Conservation (phyloP, 2,797 vertebrate species). For the Adelosebastes latens region DNA sequence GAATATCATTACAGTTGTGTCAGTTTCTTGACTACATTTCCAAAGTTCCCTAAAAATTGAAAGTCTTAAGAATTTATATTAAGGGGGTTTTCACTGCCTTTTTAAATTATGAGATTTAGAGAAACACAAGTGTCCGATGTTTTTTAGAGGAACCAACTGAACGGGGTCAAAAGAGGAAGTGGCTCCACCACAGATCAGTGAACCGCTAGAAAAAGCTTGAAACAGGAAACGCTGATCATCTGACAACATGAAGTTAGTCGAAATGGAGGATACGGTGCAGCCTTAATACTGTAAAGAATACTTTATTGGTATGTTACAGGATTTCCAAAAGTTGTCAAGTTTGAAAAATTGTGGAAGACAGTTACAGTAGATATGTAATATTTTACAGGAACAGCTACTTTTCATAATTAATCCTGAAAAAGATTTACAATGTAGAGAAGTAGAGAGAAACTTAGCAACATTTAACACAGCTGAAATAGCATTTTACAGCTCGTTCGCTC, state of each 20-base stretch:
- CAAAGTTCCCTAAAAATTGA: background rate
- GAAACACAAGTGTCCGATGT: background rate
- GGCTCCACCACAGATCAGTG: slow-evolving; percentile 2
- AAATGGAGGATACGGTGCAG: background rate
- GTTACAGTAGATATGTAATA: background rate
- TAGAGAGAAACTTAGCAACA: background rate
- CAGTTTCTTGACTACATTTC: background rate
- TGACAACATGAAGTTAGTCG: background rate
- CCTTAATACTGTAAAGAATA: background rate
- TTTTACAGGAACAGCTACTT: background rate
- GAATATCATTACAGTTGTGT: background rate
- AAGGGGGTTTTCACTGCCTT: background rate
- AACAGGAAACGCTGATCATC: slow-evolving; percentile 37
- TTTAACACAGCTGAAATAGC: background rate
- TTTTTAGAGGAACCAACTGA: slow-evolving; percentile 1
- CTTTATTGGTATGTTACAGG: slow-evolving; percentile 5
- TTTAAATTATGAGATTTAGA: background rate
- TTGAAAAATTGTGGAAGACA: background rate
- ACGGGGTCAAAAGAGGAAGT: slow-evolving; percentile 57
- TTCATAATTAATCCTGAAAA: background rate
- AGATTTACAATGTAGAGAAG: background rate
- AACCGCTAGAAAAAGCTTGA: background rate
- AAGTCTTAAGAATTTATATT: background rate
- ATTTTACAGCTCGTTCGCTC: background rate
- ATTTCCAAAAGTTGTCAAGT: background rate